Conservation (phyloP, 2,888 invertebrate species). For the Ecdyonurus torrentis region DNA sequence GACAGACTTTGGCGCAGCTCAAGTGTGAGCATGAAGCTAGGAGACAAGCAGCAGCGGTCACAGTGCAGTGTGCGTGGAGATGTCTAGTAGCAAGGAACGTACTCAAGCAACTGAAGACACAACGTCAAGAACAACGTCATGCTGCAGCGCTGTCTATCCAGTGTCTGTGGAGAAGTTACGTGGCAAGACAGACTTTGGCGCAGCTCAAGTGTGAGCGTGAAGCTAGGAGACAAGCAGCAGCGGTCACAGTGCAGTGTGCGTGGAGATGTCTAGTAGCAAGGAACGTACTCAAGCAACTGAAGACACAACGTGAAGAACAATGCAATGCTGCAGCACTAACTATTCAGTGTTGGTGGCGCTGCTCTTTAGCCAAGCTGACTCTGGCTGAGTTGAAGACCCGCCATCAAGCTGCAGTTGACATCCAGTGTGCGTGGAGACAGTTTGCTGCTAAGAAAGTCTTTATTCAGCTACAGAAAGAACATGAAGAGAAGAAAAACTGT, state of each 20-base stretch:
- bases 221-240: constrained; percentile 4
- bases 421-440: background rate
- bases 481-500: background rate
- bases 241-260: constrained; percentile 9
- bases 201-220: background rate
- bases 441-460: background rate
- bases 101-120: background rate
- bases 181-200: background rate
- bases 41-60: background rate
- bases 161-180: constrained; percentile 15
- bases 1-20: background rate
- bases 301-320: background rate
- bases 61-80: background rate
- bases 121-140: constrained; percentile 10
- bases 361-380: background rate
- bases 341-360: background rate
- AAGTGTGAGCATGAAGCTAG: background rate
- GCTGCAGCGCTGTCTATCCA: constrained; percentile 21
- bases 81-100: background rate
- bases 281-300: constrained; percentile 1
- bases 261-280: constrained; percentile 11
- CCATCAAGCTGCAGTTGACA: background rate
- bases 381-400: background rate
- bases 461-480: background rate
- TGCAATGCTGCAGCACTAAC: background rate